Base-by-base conservation (phyloP, 2,888 invertebrate species). In the Rhagonycha fulva region DNA sequence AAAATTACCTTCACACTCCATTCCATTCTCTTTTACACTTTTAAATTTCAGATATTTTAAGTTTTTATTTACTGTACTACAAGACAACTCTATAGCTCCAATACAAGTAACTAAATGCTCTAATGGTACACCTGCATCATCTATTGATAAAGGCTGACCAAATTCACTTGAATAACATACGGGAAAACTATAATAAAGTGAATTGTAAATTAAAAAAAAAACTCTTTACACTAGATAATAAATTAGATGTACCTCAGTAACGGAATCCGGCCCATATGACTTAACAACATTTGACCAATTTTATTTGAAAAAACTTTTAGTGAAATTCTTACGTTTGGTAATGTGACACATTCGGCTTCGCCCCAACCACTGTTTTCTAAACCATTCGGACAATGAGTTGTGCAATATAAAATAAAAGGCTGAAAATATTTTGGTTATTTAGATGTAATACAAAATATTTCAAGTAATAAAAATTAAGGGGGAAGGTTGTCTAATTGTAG, bases 61-160 rank as follows among this genome's bases (percentile, higher is more conserved):
- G 71, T 85, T 88, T 76, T 85, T 85, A 76, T 85, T 87, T 14
- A 78, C 84, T 79, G 85, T 91, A 86, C 81, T 87, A 84, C 77
- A 89, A 85, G 82, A 89, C 84, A 79, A 82, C 63, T 84, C 83
- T 60, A 98, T 91, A 47, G 94, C 94, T 10, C 93, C 91, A 10
- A 97, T 91, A 86, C 96, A 96, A 70, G 96, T 94, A 26, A 98
- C 91, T 72, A 98, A 89, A 88, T 98, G 95, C 86, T 98, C 98
- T 74, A 98, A 87, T 0, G 96, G 94, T 14, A 97, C 97, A 4
- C 97, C 96, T 76, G 88, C 90, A 3, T 91, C 91, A 82, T 92
- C 91, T n/a, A 93, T 87, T 12, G 89, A 87, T 67, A 94, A 85
- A 28, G 89, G 85, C 74, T 90, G 89, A 11, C 92, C 91, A 86